Conservation (phyloP, 2,888 invertebrate genomes). For the Strigamia crassipes region DNA sequence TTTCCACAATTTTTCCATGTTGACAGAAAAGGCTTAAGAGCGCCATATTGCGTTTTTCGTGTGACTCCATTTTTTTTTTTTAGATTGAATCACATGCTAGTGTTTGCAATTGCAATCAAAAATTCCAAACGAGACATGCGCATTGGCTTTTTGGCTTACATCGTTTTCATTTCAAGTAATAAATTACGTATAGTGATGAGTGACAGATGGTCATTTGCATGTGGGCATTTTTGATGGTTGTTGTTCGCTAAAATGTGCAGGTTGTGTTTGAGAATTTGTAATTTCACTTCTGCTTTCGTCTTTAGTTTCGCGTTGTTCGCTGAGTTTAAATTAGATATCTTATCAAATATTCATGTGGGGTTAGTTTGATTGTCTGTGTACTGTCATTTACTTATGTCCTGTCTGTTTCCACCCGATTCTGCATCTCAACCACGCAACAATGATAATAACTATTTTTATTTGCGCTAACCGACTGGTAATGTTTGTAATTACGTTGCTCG, state of each 20-base stretch:
- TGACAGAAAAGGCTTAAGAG: slow-evolving; percentile 29
- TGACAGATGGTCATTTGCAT: slow-evolving; percentile 17
- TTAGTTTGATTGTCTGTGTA: neutral
- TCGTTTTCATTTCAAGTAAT: slow-evolving; percentile 28
- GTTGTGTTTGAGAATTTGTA: neutral
- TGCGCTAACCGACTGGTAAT: neutral
- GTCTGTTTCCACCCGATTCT: no score
- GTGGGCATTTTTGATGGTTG: neutral
- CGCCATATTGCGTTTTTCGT: neutral
- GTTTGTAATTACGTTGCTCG: neutral
- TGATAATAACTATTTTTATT: neutral
- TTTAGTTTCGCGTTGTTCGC: neutral
- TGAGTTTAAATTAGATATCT: neutral
- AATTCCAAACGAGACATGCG: neutral
- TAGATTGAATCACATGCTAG: neutral
- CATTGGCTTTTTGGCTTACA: slow-evolving; percentile 8
- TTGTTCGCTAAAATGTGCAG: neutral
- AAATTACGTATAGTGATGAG: slow-evolving; percentile 15
- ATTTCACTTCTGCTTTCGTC: neutral
- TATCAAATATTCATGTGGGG: neutral
- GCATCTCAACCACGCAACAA: no score
- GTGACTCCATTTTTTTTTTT: neutral
- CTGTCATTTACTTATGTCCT: neutral
- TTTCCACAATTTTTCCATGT: neutral
- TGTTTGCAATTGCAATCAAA: neutral